Evolutionary conservation across 2,797 vertebrate genomes (phyloP).

Genomic region (Rousettus madagascariensis): DNA sequence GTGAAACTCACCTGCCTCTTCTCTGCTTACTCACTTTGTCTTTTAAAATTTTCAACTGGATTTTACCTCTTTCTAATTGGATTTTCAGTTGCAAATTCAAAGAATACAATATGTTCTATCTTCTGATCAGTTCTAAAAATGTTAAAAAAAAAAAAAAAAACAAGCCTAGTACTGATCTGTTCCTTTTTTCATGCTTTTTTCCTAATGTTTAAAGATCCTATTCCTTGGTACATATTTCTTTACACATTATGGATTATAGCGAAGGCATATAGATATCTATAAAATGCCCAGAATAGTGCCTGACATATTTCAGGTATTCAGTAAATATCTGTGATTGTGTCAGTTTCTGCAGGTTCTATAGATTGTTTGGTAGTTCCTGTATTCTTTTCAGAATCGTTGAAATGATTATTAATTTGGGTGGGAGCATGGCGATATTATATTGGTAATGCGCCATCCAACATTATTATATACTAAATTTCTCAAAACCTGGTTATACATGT

Average conservation of each 20-base stretch:
- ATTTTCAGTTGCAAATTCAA: constrained; percentile 5
- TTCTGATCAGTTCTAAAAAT: constrained; percentile 31
- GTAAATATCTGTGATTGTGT: not conserved
- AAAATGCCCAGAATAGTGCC: not conserved
- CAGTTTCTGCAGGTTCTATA: not conserved
- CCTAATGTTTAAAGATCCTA: not conserved
- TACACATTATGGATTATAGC: not conserved
- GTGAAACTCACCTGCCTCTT: not conserved
- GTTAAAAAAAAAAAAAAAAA: not conserved
- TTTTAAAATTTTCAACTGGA: not conserved
- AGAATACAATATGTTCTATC: not conserved
- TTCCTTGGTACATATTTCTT: not conserved
- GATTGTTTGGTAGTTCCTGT: not conserved
- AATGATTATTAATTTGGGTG: not conserved
- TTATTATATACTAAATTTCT: not conserved
- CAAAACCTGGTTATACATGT: not conserved
- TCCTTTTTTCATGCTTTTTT: not conserved
- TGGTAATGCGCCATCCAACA: not conserved
- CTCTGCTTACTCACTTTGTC: constrained; percentile 5
- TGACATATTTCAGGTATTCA: not conserved
- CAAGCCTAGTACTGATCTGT: not conserved
- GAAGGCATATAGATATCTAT: not conserved
- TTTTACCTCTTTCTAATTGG: constrained; percentile 16
- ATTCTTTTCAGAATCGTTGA: constrained; percentile 43
- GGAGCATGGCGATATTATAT: not conserved